These are phyloP conservation scores for Oxygymnocypris stewartii DNA, from an alignment of 2,113 vertebrate genomes.

Conservation along the genomic window DNA sequence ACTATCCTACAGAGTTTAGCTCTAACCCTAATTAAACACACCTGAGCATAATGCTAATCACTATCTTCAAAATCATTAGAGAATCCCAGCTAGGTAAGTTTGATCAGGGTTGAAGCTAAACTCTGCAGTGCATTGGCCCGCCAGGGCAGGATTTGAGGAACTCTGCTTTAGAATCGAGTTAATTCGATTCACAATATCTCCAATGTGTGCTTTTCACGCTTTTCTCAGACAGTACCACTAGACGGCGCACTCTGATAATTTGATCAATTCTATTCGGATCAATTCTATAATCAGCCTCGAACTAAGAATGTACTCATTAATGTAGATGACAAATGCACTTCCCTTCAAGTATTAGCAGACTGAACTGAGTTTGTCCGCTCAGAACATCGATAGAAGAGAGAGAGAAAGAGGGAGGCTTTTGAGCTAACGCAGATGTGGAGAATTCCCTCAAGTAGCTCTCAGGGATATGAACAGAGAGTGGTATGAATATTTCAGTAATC, in stretches of 20 bases:
- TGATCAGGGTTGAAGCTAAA: no score
- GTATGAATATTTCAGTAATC: constrained; percentile 68
- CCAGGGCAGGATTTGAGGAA: not conserved
- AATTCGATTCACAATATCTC: not conserved
- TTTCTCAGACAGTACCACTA: not conserved
- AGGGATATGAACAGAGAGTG: constrained; percentile 7
- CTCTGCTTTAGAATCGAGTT: not conserved
- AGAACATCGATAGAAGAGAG: not conserved
- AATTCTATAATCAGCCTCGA: not conserved
- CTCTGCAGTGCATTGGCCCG: no score
- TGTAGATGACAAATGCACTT: not conserved
- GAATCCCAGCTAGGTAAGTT: no score
- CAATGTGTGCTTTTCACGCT: not conserved
- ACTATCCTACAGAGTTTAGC: no score
- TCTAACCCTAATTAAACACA: no score
- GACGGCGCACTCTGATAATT: not conserved
- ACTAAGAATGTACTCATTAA: not conserved
- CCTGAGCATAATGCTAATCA: no score
- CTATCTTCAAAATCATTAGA: no score
- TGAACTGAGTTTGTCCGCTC: not conserved
- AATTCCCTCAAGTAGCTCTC: constrained; percentile 28
- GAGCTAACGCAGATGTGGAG: constrained; percentile 36
- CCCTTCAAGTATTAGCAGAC: not conserved
- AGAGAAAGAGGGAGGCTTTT: not conserved
- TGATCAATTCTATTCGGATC: not conserved